A percentile compares a stretch with the other conserved stretches of the same genome.
These are phyloP conservation scores for Bos taurus DNA, from an alignment of 2,113 vertebrate species.

Conservation along the genomic window DNA sequence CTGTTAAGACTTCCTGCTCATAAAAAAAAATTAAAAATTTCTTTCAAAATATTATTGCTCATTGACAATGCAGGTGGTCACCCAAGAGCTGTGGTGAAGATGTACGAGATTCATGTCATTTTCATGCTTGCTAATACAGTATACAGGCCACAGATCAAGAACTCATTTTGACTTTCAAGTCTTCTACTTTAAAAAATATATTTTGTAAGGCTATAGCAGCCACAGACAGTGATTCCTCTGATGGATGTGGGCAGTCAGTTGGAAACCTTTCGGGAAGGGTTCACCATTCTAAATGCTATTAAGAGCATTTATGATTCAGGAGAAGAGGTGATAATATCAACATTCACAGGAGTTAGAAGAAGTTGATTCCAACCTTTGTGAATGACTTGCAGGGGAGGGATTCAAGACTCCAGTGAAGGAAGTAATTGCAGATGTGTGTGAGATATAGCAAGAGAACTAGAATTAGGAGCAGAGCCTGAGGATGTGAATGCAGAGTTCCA, in stretches of 20 bases:
- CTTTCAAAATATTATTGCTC: not conserved
- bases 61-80: not conserved
- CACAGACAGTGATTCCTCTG: not conserved
- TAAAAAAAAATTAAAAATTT: not conserved
- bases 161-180: not conserved
- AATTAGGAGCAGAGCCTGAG: not conserved
- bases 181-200: not conserved
- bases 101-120: not conserved
- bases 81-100: not conserved
- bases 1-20: not conserved
- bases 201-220: not conserved
- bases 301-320: not conserved
- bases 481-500: not conserved
- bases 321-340: not conserved
- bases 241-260: not conserved
- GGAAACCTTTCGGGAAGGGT: not conserved
- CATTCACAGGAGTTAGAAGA: not conserved
- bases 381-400: not conserved
- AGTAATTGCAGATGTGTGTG: not conserved
- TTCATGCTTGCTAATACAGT: not conserved
- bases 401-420: not conserved
- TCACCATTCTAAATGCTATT: not conserved
- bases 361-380: not conserved
- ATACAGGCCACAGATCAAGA: not conserved
- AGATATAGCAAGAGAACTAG: not conserved